Conservation (phyloP, 53 echinoderm and acorn worm genomes). For the Luidia sarsii region DNA sequence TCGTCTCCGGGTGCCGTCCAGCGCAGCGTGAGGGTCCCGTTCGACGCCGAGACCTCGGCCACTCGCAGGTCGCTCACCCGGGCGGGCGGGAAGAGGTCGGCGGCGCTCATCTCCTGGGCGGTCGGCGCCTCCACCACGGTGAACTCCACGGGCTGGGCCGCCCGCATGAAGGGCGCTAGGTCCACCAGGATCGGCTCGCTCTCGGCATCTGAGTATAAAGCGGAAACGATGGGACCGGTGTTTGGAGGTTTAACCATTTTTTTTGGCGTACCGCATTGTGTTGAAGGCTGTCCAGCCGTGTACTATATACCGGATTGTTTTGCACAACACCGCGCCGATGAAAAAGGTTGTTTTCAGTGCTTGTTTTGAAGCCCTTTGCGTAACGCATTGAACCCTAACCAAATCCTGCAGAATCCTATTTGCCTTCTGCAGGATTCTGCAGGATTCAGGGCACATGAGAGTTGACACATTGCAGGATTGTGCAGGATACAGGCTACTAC, state of each 20-base stretch:
- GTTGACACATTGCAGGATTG: too few species aligned
- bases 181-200: constrained; percentile 37
- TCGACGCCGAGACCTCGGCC: background rate
- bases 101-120: background rate
- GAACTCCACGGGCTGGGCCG: constrained; percentile 32
- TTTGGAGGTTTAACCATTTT: background rate
- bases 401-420: too few species aligned
- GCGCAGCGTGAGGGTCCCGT: constrained; percentile 24
- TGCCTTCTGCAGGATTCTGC: too few species aligned
- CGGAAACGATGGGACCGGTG: background rate
- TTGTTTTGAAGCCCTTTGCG: too few species aligned
- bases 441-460: too few species aligned
- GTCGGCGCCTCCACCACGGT: constrained; percentile 37
- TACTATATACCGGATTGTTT: too few species aligned
- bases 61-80: constrained; percentile 58
- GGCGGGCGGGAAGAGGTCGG: constrained; percentile 61
- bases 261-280: too few species aligned
- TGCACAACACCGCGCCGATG: too few species aligned
- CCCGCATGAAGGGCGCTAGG: constrained; percentile 65
- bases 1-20: constrained; percentile 72
- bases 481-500: too few species aligned
- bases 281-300: too few species aligned
- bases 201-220: constrained; percentile 15
- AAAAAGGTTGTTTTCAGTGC: too few species aligned
- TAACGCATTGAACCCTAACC: too few species aligned